phyloP scores from a whole-genome alignment of 1,140 invertebrate species.

The Acyrthosiphon pisum region DNA sequence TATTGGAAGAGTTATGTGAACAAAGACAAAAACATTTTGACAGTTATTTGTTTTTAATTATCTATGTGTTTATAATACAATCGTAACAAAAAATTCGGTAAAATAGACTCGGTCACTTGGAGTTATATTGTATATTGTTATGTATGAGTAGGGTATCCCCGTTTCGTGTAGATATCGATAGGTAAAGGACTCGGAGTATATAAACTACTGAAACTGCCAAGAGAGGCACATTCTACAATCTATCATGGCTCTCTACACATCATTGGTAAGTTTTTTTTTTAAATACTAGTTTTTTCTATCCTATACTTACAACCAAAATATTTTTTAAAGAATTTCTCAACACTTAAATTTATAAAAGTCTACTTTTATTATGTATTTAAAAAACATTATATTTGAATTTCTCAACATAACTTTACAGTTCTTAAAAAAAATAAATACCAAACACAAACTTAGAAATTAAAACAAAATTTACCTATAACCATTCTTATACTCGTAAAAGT shows the following conservation, averaged over 20 bases:
- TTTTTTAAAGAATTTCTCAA: neutral
- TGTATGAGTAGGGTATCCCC: constrained; percentile 24
- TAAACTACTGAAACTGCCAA: neutral
- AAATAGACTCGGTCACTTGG: neutral
- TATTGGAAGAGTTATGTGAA: neutral
- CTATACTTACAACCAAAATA: neutral
- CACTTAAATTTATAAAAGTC: neutral
- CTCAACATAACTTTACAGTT: neutral
- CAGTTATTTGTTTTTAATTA: constrained; percentile 16
- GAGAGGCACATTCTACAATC: neutral
- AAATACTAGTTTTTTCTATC: neutral
- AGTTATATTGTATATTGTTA: neutral
- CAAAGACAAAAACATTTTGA: neutral
- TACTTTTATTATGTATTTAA: neutral
- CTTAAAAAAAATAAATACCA: neutral
- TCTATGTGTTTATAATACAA: neutral
- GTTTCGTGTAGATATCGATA: too few species aligned
- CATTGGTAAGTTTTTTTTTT: neutral
- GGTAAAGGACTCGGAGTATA: neutral
- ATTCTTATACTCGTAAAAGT: constrained; percentile 15
- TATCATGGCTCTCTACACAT: constrained; percentile 25
- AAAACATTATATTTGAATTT: neutral
- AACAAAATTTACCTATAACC: neutral
- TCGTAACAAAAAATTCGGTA: neutral
- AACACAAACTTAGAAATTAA: neutral